Base-by-base conservation (phyloP, 2,888 invertebrate genomes). In the Argyra leucocephala region DNA sequence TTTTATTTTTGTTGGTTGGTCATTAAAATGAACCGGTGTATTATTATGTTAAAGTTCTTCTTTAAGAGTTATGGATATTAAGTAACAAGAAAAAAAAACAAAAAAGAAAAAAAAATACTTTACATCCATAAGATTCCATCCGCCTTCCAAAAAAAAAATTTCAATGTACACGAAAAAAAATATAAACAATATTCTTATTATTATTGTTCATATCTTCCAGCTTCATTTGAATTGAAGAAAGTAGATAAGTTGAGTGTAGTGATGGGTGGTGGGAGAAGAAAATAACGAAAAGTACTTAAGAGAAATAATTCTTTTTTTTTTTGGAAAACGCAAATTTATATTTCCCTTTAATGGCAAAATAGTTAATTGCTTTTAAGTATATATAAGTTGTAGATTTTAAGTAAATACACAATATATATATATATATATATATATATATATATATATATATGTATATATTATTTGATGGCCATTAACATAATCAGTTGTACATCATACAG, bases 291-390 rank as follows among this genome's bases (percentile, higher is more conserved):
- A 31, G 31, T 31, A 31, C 31, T 31, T 31, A 31, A 31, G 1
- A 26, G 7, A 31, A 31, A 31, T 31, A 10, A 10, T 31, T 31
- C 26, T 26, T 26, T 26, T 31, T 12, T 31, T 31, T 26, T 31
- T 10, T 10, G 4, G 3, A 21, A 61, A 22, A 31, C 21, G 10
- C 31, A 61, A 58, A 66, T 66, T 64, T 64, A 66, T 66, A 64
- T 66, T 62, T 48, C 15, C 48, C n/a, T 62, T 67, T 67, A 65
- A 67, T 67, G 67, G 67, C 22, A 23, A 59, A 60, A 66, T 66
- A 64, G 64, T 67, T 67, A 67, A 67, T 67, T 67, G 67, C 67
- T 66, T 67, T 67, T 64, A 58, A 66, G 63, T 64, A 65, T 63
- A 37, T 61, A 61, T 15, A 3, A 10, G 37, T 48, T 18, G 48